Base-by-base conservation (phyloP, 2,113 vertebrate genomes). In the Lanius ludovicianus region DNA sequence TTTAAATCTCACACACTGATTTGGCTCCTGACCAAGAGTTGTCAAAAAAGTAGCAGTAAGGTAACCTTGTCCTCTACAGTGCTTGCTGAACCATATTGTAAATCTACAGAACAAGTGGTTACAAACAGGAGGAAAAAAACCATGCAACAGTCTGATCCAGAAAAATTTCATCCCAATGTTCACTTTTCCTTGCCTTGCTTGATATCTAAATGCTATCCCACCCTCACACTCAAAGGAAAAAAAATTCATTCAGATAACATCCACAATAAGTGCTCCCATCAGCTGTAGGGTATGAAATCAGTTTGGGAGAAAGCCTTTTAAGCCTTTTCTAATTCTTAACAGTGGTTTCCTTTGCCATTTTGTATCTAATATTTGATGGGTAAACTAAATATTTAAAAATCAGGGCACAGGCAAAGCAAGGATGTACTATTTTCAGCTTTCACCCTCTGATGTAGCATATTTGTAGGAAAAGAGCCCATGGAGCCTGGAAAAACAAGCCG, bases 101-200 rank as follows among this genome's bases (percentile, higher is more conserved):
- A 37, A 55, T 15, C 16, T 25, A n/a, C 8, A 62, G 24, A 75
- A 19, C 20, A 64, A 65, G 16, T 39, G 13, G 28, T 82, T 60
- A 47, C 24, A 60, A 60, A 31, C 11, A 46, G 23, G n/a, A 67
- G n/a, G 10, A 6, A n/a, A 71, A 68, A 8, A 22, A 21, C 25
- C 4, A 44, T 0, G 0, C 33, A 73, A 47, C 12, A 24, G 4
- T 27, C 42, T 30, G 30, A 83, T 39, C 2, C 11, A 73, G 55
- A 60, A 85, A 69, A 31, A 33, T 67, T 49, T 41, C 50, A 49
- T 15, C 21, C 23, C n/a, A 30, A 1, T 13, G 10, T 35, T 31
- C 37, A 37, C 6, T 60, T 30, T 31, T 57, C 30, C 39, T 78
- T 78, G 27, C 11, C 31, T 87, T 62, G 9, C 22, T 81, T 57